A percentile compares a stretch with the other conserved stretches of the same genome.
These are phyloP conservation scores for Pangasianodon hypophthalmus DNA, from an alignment of 2,113 vertebrate genomes.

Conservation along the genomic window DNA sequence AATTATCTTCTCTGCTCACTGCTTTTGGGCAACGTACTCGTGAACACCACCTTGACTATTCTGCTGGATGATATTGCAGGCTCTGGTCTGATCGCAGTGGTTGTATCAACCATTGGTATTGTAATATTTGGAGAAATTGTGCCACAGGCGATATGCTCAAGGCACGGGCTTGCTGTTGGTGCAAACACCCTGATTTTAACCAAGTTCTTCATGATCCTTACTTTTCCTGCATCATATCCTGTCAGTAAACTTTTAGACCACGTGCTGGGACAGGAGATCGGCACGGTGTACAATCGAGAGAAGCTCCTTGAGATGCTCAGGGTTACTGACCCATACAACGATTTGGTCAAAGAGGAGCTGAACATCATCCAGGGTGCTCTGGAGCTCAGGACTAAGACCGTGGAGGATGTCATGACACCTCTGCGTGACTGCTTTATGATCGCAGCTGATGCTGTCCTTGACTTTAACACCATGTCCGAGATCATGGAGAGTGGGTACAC, in stretches of 20 bases:
- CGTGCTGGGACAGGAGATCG: slow-evolving; percentile 56
- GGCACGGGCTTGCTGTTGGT: slow-evolving; percentile 57
- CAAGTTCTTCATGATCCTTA: slow-evolving; percentile 61
- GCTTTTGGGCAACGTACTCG: slow-evolving; percentile 55
- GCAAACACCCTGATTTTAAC: slow-evolving; percentile 58
- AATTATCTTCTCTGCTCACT: slow-evolving; percentile 58
- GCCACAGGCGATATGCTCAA: slow-evolving; percentile 57
- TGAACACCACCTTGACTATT: slow-evolving; percentile 58
- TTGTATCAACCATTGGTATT: slow-evolving; percentile 57
- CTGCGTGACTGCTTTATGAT: slow-evolving; percentile 60
- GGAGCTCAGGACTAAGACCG: slow-evolving; percentile 60
- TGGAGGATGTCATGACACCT: slow-evolving; percentile 59
- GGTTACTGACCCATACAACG: slow-evolving; percentile 59
- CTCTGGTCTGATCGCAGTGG: slow-evolving; percentile 57
- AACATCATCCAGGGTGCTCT: slow-evolving; percentile 60
- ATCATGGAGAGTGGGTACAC: slow-evolving; percentile 61
- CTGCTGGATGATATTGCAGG: slow-evolving; percentile 58
- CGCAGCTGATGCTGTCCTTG: slow-evolving; percentile 49
- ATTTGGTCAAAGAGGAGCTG: slow-evolving; percentile 58
- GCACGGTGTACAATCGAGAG: slow-evolving; percentile 58
- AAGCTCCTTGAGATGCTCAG: slow-evolving; percentile 60
- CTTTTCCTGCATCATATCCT: slow-evolving; percentile 56
- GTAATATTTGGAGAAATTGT: slow-evolving; percentile 59
- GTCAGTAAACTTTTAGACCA: slow-evolving; percentile 59
- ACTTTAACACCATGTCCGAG: slow-evolving; percentile 59